Evolutionary conservation across 2,113 vertebrate genomes (phyloP).

Genomic region (Cynopterus brachyotis): DNA sequence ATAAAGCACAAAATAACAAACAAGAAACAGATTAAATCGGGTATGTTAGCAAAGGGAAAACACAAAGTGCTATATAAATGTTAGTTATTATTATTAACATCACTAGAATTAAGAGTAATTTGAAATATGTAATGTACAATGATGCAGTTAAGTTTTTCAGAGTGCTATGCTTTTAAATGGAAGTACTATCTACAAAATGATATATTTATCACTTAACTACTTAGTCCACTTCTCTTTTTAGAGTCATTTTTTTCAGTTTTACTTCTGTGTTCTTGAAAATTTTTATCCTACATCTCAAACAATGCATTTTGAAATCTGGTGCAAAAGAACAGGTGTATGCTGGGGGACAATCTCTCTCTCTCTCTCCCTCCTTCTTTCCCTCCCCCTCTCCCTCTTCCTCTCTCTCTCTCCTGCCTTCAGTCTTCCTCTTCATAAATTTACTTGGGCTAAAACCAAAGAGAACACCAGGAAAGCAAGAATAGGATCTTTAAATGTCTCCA

Average conservation of each 20-base stretch:
- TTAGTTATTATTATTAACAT: neutral
- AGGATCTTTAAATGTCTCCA: conserved; percentile 7
- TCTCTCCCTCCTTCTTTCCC: too few species aligned
- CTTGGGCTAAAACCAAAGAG: conserved; percentile 46
- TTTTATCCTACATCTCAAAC: conserved; percentile 33
- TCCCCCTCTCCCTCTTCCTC: too few species aligned
- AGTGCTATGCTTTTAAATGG: conserved; percentile 35
- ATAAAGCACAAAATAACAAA: neutral
- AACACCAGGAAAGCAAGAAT: neutral
- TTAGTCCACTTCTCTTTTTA: conserved; percentile 66
- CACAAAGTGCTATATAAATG: neutral
- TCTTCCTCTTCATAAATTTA: conserved; percentile 52
- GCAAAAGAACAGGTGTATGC: neutral
- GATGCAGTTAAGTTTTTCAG: neutral
- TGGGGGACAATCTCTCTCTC: neutral
- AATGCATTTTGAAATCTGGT: conserved; percentile 52
- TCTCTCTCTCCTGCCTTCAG: neutral
- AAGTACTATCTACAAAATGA: conserved; percentile 18
- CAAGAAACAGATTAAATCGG: neutral
- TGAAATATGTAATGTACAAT: neutral
- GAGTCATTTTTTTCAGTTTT: conserved; percentile 58
- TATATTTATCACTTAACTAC: conserved; percentile 47
- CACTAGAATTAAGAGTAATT: neutral
- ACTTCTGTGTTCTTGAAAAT: conserved; percentile 60
- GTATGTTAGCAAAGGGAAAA: neutral